Evolutionary conservation across 2,797 vertebrate genomes (phyloP).

Genomic region (Propithecus deckenii): DNA sequence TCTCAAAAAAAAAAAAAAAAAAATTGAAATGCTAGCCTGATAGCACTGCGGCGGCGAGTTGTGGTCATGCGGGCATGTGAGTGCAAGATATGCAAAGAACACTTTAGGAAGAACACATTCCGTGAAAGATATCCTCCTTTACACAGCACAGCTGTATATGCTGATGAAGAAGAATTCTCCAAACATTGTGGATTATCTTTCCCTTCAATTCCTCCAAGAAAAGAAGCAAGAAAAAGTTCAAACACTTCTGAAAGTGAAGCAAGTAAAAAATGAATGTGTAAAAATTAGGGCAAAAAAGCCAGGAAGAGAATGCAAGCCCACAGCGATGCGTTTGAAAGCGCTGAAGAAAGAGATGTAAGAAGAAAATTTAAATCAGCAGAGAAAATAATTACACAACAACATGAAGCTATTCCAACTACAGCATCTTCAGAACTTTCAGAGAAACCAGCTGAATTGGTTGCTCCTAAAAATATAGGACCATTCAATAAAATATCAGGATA

Average conservation of each 20-base stretch:
- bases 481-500: too few relatives aligned
- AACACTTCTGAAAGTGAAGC: conserved; percentile 38
- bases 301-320: not conserved
- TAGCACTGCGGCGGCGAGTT: too few relatives aligned
- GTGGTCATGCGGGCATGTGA: too few relatives aligned
- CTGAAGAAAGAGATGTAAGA: not conserved
- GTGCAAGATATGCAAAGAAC: too few relatives aligned
- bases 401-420: not conserved
- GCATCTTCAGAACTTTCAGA: not conserved
- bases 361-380: not conserved
- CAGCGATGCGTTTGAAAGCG: conserved; percentile 12
- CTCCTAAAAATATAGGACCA: not conserved
- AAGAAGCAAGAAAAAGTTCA: not conserved
- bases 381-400: not conserved
- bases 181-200: fast-evolving
- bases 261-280: not conserved
- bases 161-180: conserved; percentile 66
- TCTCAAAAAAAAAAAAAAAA: too few relatives aligned
- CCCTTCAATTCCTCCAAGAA: not conserved
- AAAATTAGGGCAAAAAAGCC: conserved; percentile 26
- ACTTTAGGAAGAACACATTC: too few relatives aligned
- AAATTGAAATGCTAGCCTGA: too few relatives aligned
- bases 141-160: conserved; percentile 86
- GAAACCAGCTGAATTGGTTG: fast-evolving
- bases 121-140: conserved; percentile 81